Evolutionary conservation across 2,797 vertebrate species (phyloP).

Genomic region (Gambusia yucatana): DNA sequence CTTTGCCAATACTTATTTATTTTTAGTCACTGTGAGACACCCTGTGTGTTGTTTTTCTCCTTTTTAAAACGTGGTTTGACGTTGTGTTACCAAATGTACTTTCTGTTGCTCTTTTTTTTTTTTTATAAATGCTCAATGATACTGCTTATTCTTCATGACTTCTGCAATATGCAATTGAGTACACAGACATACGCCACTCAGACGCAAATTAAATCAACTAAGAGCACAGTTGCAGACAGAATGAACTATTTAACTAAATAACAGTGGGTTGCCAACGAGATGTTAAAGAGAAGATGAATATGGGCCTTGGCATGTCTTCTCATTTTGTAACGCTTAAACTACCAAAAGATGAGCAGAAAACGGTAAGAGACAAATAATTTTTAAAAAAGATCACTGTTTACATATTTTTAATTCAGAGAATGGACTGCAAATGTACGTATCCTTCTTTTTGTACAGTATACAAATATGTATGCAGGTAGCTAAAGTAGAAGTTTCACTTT

Average conservation of each 20-base stretch:
- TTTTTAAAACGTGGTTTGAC: conserved; percentile 59
- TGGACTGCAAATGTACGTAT: conserved; percentile 70
- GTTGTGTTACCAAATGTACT: conserved; percentile 61
- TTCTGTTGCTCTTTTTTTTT: conserved; percentile 39
- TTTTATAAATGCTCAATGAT: conserved; percentile 46
- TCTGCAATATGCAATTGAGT: conserved; percentile 65
- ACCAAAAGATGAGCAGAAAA: conserved; percentile 63
- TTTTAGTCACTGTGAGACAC: conserved; percentile 69
- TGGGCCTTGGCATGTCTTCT: conserved; percentile 59
- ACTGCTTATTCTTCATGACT: conserved; percentile 50
- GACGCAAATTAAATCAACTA: conserved; percentile 59
- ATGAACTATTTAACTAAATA: conserved; percentile 61
- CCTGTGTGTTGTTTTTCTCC: conserved; percentile 59
- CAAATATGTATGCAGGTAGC: conserved; percentile 80
- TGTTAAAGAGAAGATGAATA: conserved; percentile 58
- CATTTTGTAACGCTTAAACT: conserved; percentile 63
- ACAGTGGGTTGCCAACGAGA: conserved; percentile 67
- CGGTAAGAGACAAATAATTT: conserved; percentile 35
- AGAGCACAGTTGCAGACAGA: conserved; percentile 50
- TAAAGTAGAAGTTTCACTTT: conserved; percentile 79
- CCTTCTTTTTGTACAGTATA: conserved; percentile 83
- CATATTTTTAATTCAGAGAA: conserved; percentile 73
- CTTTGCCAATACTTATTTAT: conserved; percentile 74
- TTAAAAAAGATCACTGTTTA: conserved; percentile 68
- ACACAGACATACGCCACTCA: conserved; percentile 59